Conservation (phyloP, 2,113 vertebrate species). For the Channa argus region DNA sequence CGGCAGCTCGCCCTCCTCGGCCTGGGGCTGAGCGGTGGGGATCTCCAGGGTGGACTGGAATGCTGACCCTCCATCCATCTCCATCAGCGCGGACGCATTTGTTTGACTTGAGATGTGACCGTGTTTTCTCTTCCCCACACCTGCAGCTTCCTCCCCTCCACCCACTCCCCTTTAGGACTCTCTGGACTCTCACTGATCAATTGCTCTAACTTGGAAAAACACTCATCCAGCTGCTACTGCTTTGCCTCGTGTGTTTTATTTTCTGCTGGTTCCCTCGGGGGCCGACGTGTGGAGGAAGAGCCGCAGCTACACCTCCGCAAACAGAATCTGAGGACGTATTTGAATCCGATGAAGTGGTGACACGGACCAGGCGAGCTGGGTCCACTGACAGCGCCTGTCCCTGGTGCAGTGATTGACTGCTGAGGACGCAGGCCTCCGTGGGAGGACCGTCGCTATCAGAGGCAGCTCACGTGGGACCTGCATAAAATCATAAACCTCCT, state of each 20-base stretch:
- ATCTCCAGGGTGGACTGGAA: constrained; percentile 80
- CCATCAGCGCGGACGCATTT: constrained; percentile 75
- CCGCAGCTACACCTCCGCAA: constrained; percentile 24
- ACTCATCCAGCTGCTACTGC: constrained; percentile 69
- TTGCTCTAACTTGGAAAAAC: constrained; percentile 72
- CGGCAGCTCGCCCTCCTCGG: background rate
- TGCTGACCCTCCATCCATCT: constrained; percentile 82
- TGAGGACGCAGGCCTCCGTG: constrained; percentile 26
- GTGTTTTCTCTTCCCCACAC: constrained; percentile 83
- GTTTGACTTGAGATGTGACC: constrained; percentile 82
- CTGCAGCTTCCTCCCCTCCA: constrained; percentile 77
- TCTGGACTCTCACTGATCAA: constrained; percentile 65
- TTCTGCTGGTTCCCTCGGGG: constrained; percentile 21
- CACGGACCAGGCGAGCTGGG: constrained; percentile 3
- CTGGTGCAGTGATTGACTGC: constrained; percentile 64
- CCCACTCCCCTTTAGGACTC: constrained; percentile 31
- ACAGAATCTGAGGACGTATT: constrained; percentile 4
- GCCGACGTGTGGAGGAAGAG: constrained; percentile 34
- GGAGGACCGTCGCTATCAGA: constrained; percentile 50
- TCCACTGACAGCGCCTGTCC: constrained; percentile 52
- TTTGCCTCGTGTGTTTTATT: constrained; percentile 44
- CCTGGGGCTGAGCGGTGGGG: constrained; percentile 42
- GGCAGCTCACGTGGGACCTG: constrained; percentile 52
- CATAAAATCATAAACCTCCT: constrained; percentile 57
- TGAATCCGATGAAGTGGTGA: constrained; percentile 32